Evolutionary conservation across 1,140 invertebrate species (phyloP), one percentile per base, ranked within the genome.

Genomic region (Drosophila sproati): DNA sequence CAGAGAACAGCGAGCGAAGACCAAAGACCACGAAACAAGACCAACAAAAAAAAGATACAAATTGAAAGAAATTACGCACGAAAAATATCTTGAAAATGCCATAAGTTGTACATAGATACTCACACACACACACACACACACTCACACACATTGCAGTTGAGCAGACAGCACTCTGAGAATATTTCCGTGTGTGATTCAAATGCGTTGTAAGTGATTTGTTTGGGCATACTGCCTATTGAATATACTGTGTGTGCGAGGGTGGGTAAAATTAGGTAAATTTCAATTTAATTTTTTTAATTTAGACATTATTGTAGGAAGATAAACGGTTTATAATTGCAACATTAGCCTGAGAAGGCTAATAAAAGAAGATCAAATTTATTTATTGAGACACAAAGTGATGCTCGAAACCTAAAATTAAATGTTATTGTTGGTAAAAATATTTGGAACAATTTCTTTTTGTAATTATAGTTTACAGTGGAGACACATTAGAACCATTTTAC

Each of bases 81-180:
- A 85, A 85, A 88, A 88, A 83, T 85, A 85, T 85, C 80, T 89
- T 63, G 86, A 89, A 89, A 89, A 89, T 89, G 86, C 85, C 81
- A 89, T 90, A 89, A 89, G 85, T 81, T 88, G 62, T 70, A 66
- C 61, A 57, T 63, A 60, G 37, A 67, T 39, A 71, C 59, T 52
- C 50, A 60, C 60, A 60, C 55, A 70, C 47, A 60, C 51, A 67
- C 45, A 45, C 39, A 31, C 37, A 62, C 56, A 55, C 47, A 70
- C 20, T 56, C 48, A 63, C 60, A 43, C 35, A 37, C 41, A 59
- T 64, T 34, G 39, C 48, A 57, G 35, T 60, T 71, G 6, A 59
- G 48, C 66, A 60, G 56, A 73, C 62, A 56, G 63, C 51, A 54
- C 48, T 32, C 8, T 51, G 35, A 50, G 47, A 52, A 10, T 32